Evolutionary conservation across 2,113 vertebrate genomes (phyloP), one percentile per base, ranked within the genome.

Genomic region (Eulacestoma nigropectus): DNA sequence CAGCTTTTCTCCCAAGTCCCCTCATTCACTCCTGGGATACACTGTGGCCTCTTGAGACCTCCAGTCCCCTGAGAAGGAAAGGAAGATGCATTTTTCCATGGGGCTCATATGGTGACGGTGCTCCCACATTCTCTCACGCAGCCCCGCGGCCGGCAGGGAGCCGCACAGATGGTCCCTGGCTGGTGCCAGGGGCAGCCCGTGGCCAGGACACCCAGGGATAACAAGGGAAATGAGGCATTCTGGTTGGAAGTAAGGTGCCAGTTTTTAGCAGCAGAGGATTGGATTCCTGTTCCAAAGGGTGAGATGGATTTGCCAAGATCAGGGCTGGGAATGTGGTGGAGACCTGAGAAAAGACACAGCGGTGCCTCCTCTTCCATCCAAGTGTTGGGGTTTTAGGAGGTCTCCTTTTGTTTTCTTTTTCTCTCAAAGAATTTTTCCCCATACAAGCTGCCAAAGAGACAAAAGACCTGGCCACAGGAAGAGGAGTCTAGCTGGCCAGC

Each of bases 151-250:
- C 2, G 0, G 77, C 80, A 91, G 83, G 84, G 53, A 6, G 15
- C 17, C 0, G 10, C 8, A 1, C 96, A 96, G 94, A 96, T 97
- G 96, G 96, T 55, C 35, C 86, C 86, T 1, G 17, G 21, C 79
- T 32, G 47, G 7, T 81, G 96, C 96, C 95, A 96, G 89, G 50
- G 73, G 53, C 79, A 84, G 91, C 89, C 93, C 3, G 0, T 30
- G 80, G 91, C 96, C 96, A 95, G 94, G 77, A 93, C 93, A 87
- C 94, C 91, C 73, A 20, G 84, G 76, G 94, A 82, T 30, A 60
- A 52, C 17, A 80, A 35, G 94, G 95, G 95, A 96, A 96, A 89
- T 84, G 93, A 95, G 80, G 84, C 79, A 95, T 96, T 78, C 95
- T 91, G 95, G 73, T 60, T 78, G 30, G 60, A 81, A 91, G 62